Percentiles rank a stretch among this genome's conserved stretches.
Conservation (phyloP, 2,797 vertebrate genomes). For the Ceryle rudis region DNA sequence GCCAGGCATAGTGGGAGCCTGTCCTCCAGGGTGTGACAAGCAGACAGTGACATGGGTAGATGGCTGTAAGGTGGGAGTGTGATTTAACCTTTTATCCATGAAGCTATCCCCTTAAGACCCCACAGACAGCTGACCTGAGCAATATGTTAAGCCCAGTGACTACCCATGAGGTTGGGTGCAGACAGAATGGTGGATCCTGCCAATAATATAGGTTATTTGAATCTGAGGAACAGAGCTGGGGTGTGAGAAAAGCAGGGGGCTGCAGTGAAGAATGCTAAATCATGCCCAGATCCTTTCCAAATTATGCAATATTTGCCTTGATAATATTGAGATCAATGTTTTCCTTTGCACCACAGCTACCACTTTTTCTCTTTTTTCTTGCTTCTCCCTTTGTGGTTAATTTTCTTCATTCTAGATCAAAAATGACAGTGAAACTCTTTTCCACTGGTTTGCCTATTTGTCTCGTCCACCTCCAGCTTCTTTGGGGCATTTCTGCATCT, state of each 20-base stretch:
- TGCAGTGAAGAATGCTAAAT: neutral
- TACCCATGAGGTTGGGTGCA: neutral
- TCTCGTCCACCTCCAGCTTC: neutral
- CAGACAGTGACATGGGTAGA: accelerated
- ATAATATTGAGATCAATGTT: neutral
- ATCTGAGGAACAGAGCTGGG: neutral
- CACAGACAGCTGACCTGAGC: accelerated
- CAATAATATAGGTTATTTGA: neutral
- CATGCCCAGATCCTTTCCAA: neutral
- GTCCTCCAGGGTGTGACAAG: neutral
- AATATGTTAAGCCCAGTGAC: neutral
- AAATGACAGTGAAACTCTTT: neutral
- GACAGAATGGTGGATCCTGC: neutral
- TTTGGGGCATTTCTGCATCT: neutral
- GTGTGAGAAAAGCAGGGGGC: neutral
- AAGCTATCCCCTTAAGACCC: neutral
- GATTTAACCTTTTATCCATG: neutral
- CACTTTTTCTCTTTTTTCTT: neutral
- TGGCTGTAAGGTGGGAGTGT: neutral
- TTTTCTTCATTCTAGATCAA: neutral
- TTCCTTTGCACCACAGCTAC: neutral
- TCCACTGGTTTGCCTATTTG: neutral
- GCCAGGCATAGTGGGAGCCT: neutral
- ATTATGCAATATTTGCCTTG: neutral
- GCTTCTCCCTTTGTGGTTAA: neutral